Percentiles rank a stretch among this genome's conserved stretches.
Evolutionary conservation across 2,888 invertebrate species (phyloP).

Genomic region (Pinctada fucata): DNA sequence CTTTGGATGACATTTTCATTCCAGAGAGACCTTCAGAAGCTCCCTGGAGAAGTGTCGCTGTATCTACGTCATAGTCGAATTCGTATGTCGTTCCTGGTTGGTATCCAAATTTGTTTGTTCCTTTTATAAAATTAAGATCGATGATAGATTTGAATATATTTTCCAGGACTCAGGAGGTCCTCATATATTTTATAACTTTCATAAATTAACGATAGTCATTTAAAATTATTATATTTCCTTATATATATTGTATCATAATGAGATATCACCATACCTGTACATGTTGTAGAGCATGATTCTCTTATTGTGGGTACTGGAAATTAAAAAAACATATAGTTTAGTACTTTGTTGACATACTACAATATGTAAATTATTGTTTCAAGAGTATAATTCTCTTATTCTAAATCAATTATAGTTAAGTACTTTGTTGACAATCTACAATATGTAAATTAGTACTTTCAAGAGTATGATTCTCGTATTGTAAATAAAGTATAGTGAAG

Average conservation of each 20-base stretch:
- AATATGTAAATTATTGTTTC: neutral
- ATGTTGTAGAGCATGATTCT: slow-evolving; percentile 55
- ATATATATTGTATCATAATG: neutral
- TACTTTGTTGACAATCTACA: no score
- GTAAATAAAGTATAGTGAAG: no score
- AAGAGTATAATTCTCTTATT: no score
- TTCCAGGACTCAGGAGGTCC: neutral
- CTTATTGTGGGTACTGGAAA: slow-evolving; percentile 55
- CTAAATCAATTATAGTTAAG: no score
- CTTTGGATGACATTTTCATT: slow-evolving; percentile 76
- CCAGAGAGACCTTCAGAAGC: slow-evolving; percentile 79
- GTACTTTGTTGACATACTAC: no score
- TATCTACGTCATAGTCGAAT: slow-evolving; percentile 86
- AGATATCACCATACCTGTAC: slow-evolving; percentile 46
- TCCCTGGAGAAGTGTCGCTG: slow-evolving; percentile 83
- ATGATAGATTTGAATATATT: neutral
- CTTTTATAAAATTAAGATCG: slow-evolving; percentile 48
- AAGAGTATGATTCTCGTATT: no score
- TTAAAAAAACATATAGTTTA: slow-evolving; percentile 10
- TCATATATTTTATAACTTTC: neutral
- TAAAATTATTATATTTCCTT: neutral
- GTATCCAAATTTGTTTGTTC: slow-evolving; percentile 77
- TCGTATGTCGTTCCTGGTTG: slow-evolving; percentile 85
- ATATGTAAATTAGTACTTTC: no score
- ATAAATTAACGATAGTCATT: neutral